Evolutionary conservation across 2,113 vertebrate genomes (phyloP), one percentile per base, ranked within the genome.

Genomic region (Chlorodrepanis virens): DNA sequence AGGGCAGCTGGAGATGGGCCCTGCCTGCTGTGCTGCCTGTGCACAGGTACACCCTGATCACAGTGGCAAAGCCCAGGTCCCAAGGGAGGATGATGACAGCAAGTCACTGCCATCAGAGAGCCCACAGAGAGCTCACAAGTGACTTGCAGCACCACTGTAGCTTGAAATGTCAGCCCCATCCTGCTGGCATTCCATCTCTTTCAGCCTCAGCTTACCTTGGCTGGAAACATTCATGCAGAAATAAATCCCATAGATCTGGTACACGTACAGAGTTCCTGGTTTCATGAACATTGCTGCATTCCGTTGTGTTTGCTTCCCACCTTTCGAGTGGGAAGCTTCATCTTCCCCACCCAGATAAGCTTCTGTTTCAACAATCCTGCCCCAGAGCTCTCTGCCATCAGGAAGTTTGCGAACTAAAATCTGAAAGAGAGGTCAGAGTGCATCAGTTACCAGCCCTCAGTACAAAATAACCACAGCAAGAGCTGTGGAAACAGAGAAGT

Each of bases 141-240:
- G 60, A 39, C 60, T 44, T 47, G 47, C 69, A 81, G 54, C 64
- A 13, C 3, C 1, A 29, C 61, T 3, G 5, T 0, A 60, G 61
- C 50, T 28, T 40, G 59, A 39, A 78, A 45, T 23, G 52, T 13
- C 54, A 81, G 37, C 37, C 64, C 45, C 28, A 3, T 8, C 8
- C 61, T 69, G 17, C 8, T 65, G 64, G 44, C 47, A 31, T 6
- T 39, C 20, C 39, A 52, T 1, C 21, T 42, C 37, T 39, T 28
- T 69, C 24, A 74, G 52, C 61, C 63, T 56, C 76, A 29, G 10
- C 98, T 98, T 94, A 99, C 99, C 99, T 97, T 97, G 98, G 95
- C 99, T 99, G 60, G 99, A 99, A 80, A 99, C 96, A 2, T 99
- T 99, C 97, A 99, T 96, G 68, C 99, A 99, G 96, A 99, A 99